A percentile compares a stretch with the other conserved stretches of the same genome.
Evolutionary conservation across 2,113 vertebrate genomes (phyloP).

Genomic region (Passer domesticus): DNA sequence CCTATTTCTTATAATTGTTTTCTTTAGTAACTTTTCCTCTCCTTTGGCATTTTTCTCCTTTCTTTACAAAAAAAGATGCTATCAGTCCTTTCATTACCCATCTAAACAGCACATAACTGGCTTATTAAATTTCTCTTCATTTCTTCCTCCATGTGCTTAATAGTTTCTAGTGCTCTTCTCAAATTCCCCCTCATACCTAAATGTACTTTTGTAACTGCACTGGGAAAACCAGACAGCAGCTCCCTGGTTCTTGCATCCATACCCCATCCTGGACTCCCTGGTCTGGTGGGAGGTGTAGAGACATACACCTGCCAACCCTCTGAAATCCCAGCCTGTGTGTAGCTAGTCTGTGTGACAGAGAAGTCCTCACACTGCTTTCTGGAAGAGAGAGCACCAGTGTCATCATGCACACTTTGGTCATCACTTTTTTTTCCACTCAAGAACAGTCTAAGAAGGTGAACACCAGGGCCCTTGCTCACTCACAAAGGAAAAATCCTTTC

Average conservation of each 20-base stretch:
- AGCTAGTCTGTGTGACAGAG: background rate
- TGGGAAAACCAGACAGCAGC: background rate
- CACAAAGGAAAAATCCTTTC: background rate
- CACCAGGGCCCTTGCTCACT: background rate
- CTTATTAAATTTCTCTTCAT: background rate
- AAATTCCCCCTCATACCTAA: background rate
- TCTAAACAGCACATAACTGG: background rate
- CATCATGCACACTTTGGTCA: background rate
- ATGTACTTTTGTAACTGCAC: background rate
- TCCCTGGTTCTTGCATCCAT: background rate
- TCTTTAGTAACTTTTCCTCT: background rate
- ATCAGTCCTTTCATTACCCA: background rate
- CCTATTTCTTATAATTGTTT: background rate
- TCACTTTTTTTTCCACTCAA: background rate
- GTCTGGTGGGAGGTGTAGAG: background rate
- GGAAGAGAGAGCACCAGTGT: background rate
- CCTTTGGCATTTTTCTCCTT: background rate
- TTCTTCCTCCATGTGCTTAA: background rate
- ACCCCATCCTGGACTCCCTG: background rate
- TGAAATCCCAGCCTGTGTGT: background rate
- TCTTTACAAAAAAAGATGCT: background rate
- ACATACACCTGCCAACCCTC: background rate
- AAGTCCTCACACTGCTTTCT: background rate
- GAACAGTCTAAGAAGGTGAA: background rate
- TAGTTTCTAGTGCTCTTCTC: background rate